Evolutionary conservation across 2,113 vertebrate species (phyloP), one percentile per base, ranked within the genome.

Genomic region (Lepidothrix coronata): DNA sequence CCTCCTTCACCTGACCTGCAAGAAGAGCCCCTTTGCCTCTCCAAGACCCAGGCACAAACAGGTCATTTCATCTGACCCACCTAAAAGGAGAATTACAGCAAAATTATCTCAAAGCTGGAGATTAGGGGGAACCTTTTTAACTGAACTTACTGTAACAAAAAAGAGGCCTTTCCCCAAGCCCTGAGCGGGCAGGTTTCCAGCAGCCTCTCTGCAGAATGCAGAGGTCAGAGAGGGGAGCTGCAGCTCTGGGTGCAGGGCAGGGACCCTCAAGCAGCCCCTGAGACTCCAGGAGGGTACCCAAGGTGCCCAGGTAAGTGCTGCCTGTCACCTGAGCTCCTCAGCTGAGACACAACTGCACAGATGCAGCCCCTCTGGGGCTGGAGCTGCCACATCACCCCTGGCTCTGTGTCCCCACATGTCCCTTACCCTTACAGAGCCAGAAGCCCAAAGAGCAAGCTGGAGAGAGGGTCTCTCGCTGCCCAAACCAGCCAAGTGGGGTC

Each of bases 401-500:
- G 8, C 62, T 9, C 61, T 2, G 16, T 28, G 71, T 33, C 83
- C 74, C 18, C 4, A 1, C 18, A 0, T 0, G 6, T 39, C 81
- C 77, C 35, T 25, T 20, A 1, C 3, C 52, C 5, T 8, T 3
- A 17, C 37, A 23, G 37, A 70, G 24, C 59, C 75, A 1, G n/a
- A 54, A 44, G 5, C 33, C 43, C 74, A n/a, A 2, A 1, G 6
- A 2, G 9, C 7, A 35, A 44, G 37, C 5, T 48, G 9, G 9
- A 19, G 23, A 33, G 33, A 31, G 27, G 22, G 12, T 67, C 76
- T 52, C 44, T n/a, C 2, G 7, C 63, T 30, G 44, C 3, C 61
- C 75, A 5, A 7, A 22, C 11, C 46, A 5, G 6, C 0, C 7
- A 11, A 2, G 5, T 0, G 8, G 3, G 35, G 27, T 5, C 0